These are phyloP conservation scores for Myocastor coypus DNA, from an alignment of 2,113 vertebrate genomes.

Conservation along the genomic window DNA sequence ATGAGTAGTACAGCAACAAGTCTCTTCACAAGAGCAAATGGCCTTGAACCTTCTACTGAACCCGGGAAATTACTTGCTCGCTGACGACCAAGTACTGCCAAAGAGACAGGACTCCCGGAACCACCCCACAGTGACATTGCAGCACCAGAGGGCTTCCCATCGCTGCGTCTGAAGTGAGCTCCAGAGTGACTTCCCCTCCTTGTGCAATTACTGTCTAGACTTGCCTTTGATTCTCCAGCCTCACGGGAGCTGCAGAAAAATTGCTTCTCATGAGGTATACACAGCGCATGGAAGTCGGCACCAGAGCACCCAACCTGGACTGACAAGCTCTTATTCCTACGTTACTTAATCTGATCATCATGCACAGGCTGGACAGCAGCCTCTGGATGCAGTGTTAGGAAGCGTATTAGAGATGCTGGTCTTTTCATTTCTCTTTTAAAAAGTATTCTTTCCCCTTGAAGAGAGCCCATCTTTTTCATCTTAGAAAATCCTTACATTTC, in stretches of 20 bases:
- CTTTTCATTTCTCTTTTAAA: conserved; percentile 58
- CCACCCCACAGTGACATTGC: conserved; percentile 33
- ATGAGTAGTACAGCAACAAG: conserved; percentile 49
- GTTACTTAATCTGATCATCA: conserved; percentile 61
- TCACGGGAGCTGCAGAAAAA: conserved; percentile 50
- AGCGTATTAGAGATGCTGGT: conserved; percentile 28
- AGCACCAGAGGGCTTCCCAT: conserved; percentile 61
- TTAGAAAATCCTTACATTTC: conserved; percentile 49
- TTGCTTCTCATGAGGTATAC: conserved; percentile 35
- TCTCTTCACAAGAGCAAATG: conserved; percentile 61
- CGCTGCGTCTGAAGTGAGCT: conserved; percentile 60
- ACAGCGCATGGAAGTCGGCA: not conserved
- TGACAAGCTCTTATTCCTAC: conserved; percentile 6
- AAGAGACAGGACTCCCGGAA: conserved; percentile 31
- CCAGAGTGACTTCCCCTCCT: conserved; percentile 65
- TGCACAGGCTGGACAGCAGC: conserved; percentile 31
- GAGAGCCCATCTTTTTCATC: conserved; percentile 12
- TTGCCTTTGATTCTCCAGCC: conserved; percentile 67
- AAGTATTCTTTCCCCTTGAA: conserved; percentile 44
- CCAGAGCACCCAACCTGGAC: conserved; percentile 26
- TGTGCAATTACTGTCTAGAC: conserved; percentile 71
- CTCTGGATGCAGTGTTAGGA: not conserved
- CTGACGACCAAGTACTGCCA: conserved; percentile 50
- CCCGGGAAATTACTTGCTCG: conserved; percentile 67
- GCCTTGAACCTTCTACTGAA: conserved; percentile 48